phyloP scores from a whole-genome alignment of 2,888 invertebrate genomes.

The Smittia aterrima region DNA sequence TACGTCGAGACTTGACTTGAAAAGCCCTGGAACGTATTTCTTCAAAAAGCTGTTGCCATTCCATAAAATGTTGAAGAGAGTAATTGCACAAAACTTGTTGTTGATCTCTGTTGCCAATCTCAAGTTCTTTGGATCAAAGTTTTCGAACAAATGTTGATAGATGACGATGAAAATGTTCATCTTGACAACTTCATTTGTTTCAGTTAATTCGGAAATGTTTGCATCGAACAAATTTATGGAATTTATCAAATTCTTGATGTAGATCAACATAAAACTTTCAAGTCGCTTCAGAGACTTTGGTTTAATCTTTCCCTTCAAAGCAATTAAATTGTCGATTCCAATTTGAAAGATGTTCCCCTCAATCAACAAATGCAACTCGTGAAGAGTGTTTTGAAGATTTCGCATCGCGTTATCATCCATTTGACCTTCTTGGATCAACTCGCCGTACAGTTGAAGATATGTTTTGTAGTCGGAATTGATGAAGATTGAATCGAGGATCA shows the following conservation, averaged over 20 bases:
- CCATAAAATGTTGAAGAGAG: constrained; percentile 77
- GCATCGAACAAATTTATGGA: constrained; percentile 47
- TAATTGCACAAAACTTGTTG: constrained; percentile 76
- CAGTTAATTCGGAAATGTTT: constrained; percentile 64
- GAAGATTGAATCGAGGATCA: constrained; percentile 68
- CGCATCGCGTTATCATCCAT: constrained; percentile 59
- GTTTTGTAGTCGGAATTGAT: constrained; percentile 57
- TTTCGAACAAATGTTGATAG: constrained; percentile 70
- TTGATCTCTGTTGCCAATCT: constrained; percentile 72
- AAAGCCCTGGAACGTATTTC: constrained; percentile 61
- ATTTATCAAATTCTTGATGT: constrained; percentile 50
- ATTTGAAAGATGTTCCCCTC: constrained; percentile 65
- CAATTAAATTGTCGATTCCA: constrained; percentile 46
- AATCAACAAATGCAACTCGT: constrained; percentile 55
- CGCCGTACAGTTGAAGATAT: neutral
- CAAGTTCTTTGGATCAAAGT: constrained; percentile 72
- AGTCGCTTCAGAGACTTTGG: constrained; percentile 46
- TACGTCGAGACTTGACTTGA: constrained; percentile 51
- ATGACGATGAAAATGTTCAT: constrained; percentile 68
- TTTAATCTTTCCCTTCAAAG: constrained; percentile 46
- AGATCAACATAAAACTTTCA: constrained; percentile 46
- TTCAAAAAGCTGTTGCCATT: constrained; percentile 78
- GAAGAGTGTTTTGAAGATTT: constrained; percentile 69
- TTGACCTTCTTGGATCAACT: constrained; percentile 59
- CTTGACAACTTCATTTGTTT: constrained; percentile 63